A percentile compares a stretch with the other conserved stretches of the same genome.
phyloP scores from a whole-genome alignment of 30 jellyfish, hydroid and myxozoan genomes.

The Phacellophora camtschatica region DNA sequence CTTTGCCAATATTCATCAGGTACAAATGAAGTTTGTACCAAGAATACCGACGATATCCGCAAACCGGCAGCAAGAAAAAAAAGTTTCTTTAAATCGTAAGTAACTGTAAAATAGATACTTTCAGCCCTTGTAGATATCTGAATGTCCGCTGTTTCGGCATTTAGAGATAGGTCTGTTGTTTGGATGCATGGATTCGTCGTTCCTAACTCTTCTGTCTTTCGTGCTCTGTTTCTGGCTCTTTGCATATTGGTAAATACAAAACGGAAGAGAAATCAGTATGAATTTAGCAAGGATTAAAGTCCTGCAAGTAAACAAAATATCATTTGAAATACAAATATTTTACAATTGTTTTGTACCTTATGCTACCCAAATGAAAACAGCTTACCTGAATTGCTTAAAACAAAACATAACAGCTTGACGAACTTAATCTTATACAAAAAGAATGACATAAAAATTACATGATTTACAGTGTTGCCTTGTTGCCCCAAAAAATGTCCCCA shows the following conservation, averaged over 20 bases:
- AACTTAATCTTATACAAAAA: neutral
- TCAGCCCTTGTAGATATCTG: neutral
- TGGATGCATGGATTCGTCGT: too few species aligned
- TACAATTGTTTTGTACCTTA: too few species aligned
- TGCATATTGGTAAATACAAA: conserved; percentile 36
- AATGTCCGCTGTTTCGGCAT: neutral
- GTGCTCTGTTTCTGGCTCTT: neutral
- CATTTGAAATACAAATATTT: too few species aligned
- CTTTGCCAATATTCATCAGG: conserved; percentile 96
- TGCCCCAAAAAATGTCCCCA: neutral
- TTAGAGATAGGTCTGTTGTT: neutral
- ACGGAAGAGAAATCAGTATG: conserved; percentile 18
- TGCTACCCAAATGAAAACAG: too few species aligned
- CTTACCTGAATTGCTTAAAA: too few species aligned
- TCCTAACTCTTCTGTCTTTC: too few species aligned
- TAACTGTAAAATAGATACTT: neutral
- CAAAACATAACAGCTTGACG: too few species aligned
- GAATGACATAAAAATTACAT: too few species aligned
- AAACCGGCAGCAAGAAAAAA: neutral
- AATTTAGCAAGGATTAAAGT: conserved; percentile 1
- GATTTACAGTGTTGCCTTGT: neutral
- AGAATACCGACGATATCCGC: conserved; percentile 60
- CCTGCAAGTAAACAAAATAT: neutral
- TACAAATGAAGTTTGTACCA: conserved; percentile 68
- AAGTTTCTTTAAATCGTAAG: neutral